Evolutionary conservation across 2,113 vertebrate species (phyloP), one percentile per base, ranked within the genome.

Genomic region (Corvus cornix): DNA sequence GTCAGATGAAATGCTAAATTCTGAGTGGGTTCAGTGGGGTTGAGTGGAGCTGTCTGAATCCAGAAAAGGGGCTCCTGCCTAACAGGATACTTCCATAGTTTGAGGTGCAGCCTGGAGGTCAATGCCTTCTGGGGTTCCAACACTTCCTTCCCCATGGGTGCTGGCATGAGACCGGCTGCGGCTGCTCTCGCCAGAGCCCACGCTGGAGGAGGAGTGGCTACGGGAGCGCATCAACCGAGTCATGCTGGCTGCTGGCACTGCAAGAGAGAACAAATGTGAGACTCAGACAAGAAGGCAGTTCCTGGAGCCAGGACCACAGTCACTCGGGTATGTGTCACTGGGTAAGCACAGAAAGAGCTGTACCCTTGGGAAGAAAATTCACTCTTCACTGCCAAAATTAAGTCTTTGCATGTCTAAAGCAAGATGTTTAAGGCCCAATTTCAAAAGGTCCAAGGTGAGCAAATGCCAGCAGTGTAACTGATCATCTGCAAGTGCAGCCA

Each of bases 41-140:
- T 58, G 8, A 95, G 87, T 76, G 86, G 94, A 96, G 94, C 76
- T 96, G 96, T 95, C 94, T 93, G 95, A 84, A 97, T 97, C 87
- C 93, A 84, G 82, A 93, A 58, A 89, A 79, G 27, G 63, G 80
- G 41, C 53, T 95, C 86, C 82, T 94, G 95, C 97, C 98, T 98
- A 99, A 98, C 99, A 99, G 97, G 99, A 99, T 68, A 99, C 98
- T 97, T 99, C 99, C 99, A 99, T 99, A 96, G 99, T 99, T 95
- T 99, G 99, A 95, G 98, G 98, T 90, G 98, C 95, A 52, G 98
- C 97, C 96, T 98, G 98, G 97, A 95, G 96, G 94, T 98, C 98
- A 74, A 98, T 97, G 81, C 94, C 97, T 89, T 96, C 97, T 93
- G 90, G 97, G 77, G 97, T 96, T 84, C 97, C 98, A 95, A 95